Evolutionary conservation across 2,888 invertebrate genomes (phyloP), one percentile per base, ranked within the genome.

Genomic region (Branchipolynoe longqiensis): DNA sequence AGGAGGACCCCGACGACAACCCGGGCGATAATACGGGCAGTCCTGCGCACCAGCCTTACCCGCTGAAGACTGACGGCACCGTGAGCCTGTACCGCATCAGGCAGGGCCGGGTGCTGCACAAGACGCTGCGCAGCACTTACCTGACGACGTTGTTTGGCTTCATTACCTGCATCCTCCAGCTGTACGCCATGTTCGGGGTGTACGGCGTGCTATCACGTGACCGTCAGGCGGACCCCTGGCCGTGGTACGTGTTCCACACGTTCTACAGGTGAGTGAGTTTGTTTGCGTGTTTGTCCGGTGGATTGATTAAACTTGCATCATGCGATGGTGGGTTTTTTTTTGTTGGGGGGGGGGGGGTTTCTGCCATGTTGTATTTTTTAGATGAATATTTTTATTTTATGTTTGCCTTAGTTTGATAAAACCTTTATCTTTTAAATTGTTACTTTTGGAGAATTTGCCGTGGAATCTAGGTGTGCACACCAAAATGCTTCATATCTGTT

Each of bases 231-330:
- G 93, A 94, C 82, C 94, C 95, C 14, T 95, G 95, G 95, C 94
- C 95, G 0, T 95, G 95, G 95, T 93, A 95, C 81, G 90, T 94
- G 38, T 95, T 95, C 89, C 95, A 95, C 89, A 95, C 95, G 2
- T 89, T 90, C 3, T 88, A 86, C 85, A 90, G 91, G 91, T 91
- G 83, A 87, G 85, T 74, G 28, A 84, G 28, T 40, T 73, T 28
- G 14, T 73, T 14, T 31, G 48, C 18, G 48, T 64, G 33, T 33
- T 64, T 14, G 31, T n/a, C n/a, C n/a, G n/a, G n/a, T n/a, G n/a
- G n/a, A n/a, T n/a, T n/a, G n/a, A n/a, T n/a, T n/a, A n/a, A n/a
- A n/a, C n/a, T n/a, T n/a, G n/a, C n/a, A n/a, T n/a, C n/a, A n/a
- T n/a, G n/a, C n/a, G n/a, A n/a, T n/a, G n/a, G n/a, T n/a, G n/a